Base-by-base conservation (phyloP, 2,888 invertebrate genomes). In the Myopa testacea region DNA sequence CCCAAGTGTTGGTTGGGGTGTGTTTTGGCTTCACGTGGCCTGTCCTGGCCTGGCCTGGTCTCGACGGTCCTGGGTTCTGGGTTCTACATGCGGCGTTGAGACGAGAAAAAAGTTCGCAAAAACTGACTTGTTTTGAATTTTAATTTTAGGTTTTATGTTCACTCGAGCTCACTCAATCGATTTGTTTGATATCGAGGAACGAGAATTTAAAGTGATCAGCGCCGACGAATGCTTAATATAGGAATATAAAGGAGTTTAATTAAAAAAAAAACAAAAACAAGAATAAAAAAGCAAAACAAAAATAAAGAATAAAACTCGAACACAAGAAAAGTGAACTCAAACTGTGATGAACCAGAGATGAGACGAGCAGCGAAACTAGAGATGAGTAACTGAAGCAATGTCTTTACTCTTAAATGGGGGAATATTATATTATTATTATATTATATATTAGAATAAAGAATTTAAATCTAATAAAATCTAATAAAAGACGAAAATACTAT, bases 121-220 rank as follows among this genome's bases (percentile, higher is more conserved):
- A 68, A 60, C 55, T 80, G 85, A 86, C 86, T 84, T 86, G 85
- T 82, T 84, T 86, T 86, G 86, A 86, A 85, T 85, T 85, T 85
- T 85, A 85, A 85, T 85, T 85, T 83, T n/a, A 75, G 68, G 82
- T 75, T 81, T 65, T 80, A 81, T 82, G 78, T 81, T 82, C 69
- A 70, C 45, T 76, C 71, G 37, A 74, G 74, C 67, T 58, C 67
- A 67, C 34, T 73, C 73, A 45, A 45, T 72, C 62, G 73, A 60
- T 73, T 73, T 26, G 73, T 62, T 73, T 62, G 37, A 65, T 65
- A 65, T 62, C 65, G 65, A 14, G 37, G 38, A 65, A 65, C 34
- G 38, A 38, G 34, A 34, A 38, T 65, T 65, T 65, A 38, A 65
- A 38, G 65, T 65, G 34, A 65, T 65, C 65, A 34, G 14, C 65